These are phyloP conservation scores for Aphaenogaster rudis DNA, from an alignment of 1,140 invertebrate species.

Conservation along the genomic window DNA sequence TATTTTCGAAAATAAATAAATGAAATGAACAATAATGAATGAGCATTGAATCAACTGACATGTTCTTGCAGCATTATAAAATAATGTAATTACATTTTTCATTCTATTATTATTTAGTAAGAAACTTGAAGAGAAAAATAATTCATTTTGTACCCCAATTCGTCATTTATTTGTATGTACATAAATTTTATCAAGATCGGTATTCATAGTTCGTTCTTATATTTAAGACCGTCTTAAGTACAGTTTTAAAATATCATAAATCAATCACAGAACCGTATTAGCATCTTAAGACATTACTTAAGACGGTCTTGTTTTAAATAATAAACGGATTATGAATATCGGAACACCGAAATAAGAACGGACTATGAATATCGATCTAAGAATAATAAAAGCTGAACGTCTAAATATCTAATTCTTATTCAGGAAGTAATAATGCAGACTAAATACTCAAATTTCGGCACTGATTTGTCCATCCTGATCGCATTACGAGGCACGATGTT, in stretches of 20 bases:
- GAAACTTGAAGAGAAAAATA: not conserved
- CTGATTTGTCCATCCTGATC: not conserved
- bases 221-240: too few species aligned
- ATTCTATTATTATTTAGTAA: constrained; percentile 6
- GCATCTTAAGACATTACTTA: too few species aligned
- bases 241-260: too few species aligned
- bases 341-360: not conserved
- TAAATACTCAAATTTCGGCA: not conserved
- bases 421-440: not conserved
- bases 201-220: too few species aligned
- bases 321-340: too few species aligned
- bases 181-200: not conserved
- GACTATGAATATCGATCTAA: not conserved
- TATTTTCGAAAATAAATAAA: not conserved
- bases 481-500: not conserved
- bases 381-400: not conserved
- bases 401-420: not conserved
- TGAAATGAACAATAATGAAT: not conserved
- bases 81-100: not conserved
- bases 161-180: not conserved
- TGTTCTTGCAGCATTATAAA: not conserved
- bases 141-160: not conserved
- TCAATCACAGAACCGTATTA: too few species aligned
- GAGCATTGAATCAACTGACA: not conserved
- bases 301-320: too few species aligned